Base-by-base conservation (phyloP, 2,797 vertebrate species). In the Lacerta agilis region DNA sequence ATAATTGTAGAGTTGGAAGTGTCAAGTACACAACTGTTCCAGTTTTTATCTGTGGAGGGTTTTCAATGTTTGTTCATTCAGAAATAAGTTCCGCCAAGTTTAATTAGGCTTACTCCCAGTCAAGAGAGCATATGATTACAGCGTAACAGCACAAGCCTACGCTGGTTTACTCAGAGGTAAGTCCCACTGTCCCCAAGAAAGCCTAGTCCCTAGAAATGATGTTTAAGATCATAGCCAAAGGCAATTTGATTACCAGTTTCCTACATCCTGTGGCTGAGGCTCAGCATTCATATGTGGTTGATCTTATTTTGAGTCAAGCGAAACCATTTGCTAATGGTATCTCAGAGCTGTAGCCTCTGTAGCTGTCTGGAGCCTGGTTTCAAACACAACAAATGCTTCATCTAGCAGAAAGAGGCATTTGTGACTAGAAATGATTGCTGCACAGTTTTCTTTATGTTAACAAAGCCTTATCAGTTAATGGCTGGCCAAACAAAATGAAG, bases 391-490 rank as follows among this genome's bases (percentile, higher is more conserved):
- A 83, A 71, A 82, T 72, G 33, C 27, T 49, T 5, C 20, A 20
- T 38, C 58, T 25, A 67, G 23, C 49, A n/a, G 58, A 79, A 87
- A 5, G n/a, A 84, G 71, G 69, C 49, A 83, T 79, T 64, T 71
- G 25, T n/a, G 13, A 11, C 10, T 4, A 79, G 49, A 89, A 83
- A 86, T 8, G 43, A 89, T 81, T 76, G n/a, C 18, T 79, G n/a
- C 38, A 36, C 58, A 38, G 23, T 41, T 75, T 72, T 15, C 67
- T 61, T 55, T 89, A 49, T 76, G 41, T 80, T 73, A 36, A 9
- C 58, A 85, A 38, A 36, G 55, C 20, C 45, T 89, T 86, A 79
- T 79, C 75, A 64, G 66, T 49, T 73, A 90, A 86, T 79, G 75
- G 80, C n/a, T 78, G 36, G 43, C 36, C 36, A 71, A 86, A 79